Evolutionary conservation across 1,140 invertebrate genomes (phyloP).

Genomic region (Drosophila sulfurigaster): DNA sequence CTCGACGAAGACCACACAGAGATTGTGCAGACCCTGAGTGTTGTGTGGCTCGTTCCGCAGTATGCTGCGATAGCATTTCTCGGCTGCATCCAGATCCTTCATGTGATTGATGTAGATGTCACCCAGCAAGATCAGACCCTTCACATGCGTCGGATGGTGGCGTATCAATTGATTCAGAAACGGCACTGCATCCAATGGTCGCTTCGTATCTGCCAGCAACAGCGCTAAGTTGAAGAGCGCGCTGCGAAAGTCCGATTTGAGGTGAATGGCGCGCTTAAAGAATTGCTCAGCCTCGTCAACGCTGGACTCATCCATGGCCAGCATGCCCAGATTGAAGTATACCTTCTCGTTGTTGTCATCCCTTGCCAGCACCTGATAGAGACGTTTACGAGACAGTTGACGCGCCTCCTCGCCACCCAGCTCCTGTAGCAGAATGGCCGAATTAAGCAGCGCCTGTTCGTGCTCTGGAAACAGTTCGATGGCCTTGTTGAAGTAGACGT

Average conservation of each 20-base stretch:
- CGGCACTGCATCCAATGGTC: constrained; percentile 95
- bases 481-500: constrained; percentile 96
- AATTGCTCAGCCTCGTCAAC: constrained; percentile 94
- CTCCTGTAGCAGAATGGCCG: constrained; percentile 97
- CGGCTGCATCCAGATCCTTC: constrained; percentile 96
- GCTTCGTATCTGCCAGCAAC: constrained; percentile 93
- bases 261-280: constrained; percentile 93
- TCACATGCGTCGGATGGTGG: constrained; percentile 97
- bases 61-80: constrained; percentile 96
- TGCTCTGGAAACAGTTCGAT: constrained; percentile 97
- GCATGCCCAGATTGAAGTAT: constrained; percentile 97
- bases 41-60: constrained; percentile 95
- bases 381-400: constrained; percentile 91
- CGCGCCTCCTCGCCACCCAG: constrained; percentile 91
- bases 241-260: constrained; percentile 94
- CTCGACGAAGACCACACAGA: constrained; percentile 98
- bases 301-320: constrained; percentile 97
- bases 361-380: constrained; percentile 93
- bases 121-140: constrained; percentile 96
- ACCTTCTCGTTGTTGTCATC: constrained; percentile 94
- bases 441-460: constrained; percentile 97
- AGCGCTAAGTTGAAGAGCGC: constrained; percentile 98
- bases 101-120: constrained; percentile 99
- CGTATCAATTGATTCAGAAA: constrained; percentile 96
- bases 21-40: constrained; percentile 97